phyloP scores from a whole-genome alignment of 1,140 invertebrate genomes.

The Medauroidea extradentata region DNA sequence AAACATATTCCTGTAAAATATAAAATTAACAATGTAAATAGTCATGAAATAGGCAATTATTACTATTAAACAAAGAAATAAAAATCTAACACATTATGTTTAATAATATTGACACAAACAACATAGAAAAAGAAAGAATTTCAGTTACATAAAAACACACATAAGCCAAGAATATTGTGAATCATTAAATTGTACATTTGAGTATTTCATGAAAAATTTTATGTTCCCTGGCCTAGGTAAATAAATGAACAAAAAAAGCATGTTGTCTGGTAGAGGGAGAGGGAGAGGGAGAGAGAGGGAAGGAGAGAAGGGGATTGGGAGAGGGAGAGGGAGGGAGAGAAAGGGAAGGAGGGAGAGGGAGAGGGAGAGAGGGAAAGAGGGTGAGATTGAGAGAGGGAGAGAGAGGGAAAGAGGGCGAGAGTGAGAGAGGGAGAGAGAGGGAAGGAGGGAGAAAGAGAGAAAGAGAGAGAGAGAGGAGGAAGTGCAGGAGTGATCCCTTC shows the following conservation, averaged over 20 bases:
- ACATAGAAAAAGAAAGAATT: too few relatives aligned
- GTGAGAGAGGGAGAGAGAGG: too few relatives aligned
- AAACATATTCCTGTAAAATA: neutral
- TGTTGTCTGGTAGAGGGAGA: neutral
- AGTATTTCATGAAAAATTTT: too few relatives aligned
- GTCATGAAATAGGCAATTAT: too few relatives aligned
- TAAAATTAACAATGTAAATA: neutral
- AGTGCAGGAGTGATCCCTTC: too few relatives aligned
- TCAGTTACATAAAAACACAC: too few relatives aligned
- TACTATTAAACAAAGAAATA: neutral
- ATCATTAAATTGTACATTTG: too few relatives aligned
- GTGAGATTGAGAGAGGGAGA: neutral
- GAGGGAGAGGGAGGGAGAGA: too few relatives aligned
- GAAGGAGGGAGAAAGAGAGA: neutral
- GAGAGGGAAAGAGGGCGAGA: neutral
- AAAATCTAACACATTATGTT: neutral
- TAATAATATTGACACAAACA: neutral
- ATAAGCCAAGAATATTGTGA: too few relatives aligned
- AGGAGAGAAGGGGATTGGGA: neutral
- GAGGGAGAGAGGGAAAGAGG: neutral
- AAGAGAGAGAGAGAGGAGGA: neutral
- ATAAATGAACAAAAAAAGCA: neutral
- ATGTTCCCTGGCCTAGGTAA: neutral
- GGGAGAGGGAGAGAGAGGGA: neutral
- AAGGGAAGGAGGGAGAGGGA: slow-evolving; percentile 1